Percentiles rank a stretch among this genome's conserved stretches.
Evolutionary conservation across 2,888 invertebrate genomes (phyloP).

Genomic region (Amaurobius ferox): DNA sequence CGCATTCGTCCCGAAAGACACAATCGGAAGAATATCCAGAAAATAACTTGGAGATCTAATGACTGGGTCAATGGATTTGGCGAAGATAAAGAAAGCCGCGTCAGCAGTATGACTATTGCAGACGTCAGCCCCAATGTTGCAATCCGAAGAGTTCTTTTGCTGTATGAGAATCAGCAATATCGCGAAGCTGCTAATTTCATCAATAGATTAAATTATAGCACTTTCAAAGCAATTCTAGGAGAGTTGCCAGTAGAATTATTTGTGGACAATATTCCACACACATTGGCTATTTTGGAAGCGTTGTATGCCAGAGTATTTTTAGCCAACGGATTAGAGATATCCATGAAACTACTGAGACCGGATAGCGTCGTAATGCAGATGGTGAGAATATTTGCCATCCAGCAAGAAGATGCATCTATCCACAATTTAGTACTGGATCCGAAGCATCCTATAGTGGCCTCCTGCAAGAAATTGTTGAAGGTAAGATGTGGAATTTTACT

Average conservation of each 20-base stretch:
- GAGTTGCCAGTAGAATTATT: slow-evolving; percentile 91
- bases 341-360: slow-evolving; percentile 80
- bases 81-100: slow-evolving; percentile 59
- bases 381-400: slow-evolving; percentile 84
- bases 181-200: slow-evolving; percentile 92
- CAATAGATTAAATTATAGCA: slow-evolving; percentile 86
- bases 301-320: slow-evolving; percentile 82
- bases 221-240: slow-evolving; percentile 82
- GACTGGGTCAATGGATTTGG: slow-evolving; percentile 75
- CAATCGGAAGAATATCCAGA: slow-evolving; percentile 74
- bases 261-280: slow-evolving; percentile 91
- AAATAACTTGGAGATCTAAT: slow-evolving; percentile 75
- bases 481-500: slow-evolving; percentile 54
- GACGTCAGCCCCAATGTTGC: slow-evolving; percentile 80
- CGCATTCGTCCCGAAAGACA: slow-evolving; percentile 71
- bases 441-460: slow-evolving; percentile 73
- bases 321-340: slow-evolving; percentile 77
- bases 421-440: slow-evolving; percentile 38
- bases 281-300: slow-evolving; percentile 90
- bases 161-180: slow-evolving; percentile 92
- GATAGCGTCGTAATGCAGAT: slow-evolving; percentile 91
- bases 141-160: slow-evolving; percentile 82
- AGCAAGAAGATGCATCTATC: slow-evolving; percentile 43
- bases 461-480: slow-evolving; percentile 79
- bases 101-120: slow-evolving; percentile 76